These are phyloP conservation scores for Vanessa atalanta DNA, from an alignment of 1,140 invertebrate species.

Conservation along the genomic window DNA sequence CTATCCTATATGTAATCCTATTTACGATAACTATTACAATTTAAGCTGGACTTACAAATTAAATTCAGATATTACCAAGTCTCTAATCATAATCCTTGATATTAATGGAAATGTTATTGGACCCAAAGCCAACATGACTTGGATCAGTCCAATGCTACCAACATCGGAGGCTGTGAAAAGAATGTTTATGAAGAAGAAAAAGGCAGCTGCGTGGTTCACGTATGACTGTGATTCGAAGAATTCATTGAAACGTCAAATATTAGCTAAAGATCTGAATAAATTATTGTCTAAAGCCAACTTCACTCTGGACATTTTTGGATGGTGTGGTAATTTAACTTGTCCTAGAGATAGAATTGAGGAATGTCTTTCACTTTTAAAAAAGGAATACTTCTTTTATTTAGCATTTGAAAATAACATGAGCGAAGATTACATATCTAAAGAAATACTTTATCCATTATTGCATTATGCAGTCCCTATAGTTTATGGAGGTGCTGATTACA, in stretches of 20 bases:
- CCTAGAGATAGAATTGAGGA: constrained; percentile 52
- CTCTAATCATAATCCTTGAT: constrained; percentile 49
- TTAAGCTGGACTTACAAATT: constrained; percentile 62
- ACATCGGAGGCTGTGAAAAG: constrained; percentile 44
- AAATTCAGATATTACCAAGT: constrained; percentile 54
- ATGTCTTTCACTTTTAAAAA: constrained; percentile 51
- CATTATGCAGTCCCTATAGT: constrained; percentile 63
- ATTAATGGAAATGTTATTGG: constrained; percentile 50
- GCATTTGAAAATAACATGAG: constrained; percentile 60
- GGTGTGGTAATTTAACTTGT: constrained; percentile 54
- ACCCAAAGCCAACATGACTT: constrained; percentile 59
- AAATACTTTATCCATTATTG: constrained; percentile 52
- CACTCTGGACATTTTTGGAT: constrained; percentile 58
- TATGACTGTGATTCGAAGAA: constrained; percentile 49
- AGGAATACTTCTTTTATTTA: constrained; percentile 66
- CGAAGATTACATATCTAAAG: constrained; percentile 63
- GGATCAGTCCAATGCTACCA: constrained; percentile 47
- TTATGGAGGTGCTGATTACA: constrained; percentile 62
- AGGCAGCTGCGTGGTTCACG: constrained; percentile 63
- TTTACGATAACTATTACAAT: constrained; percentile 58
- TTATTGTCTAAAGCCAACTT: constrained; percentile 47
- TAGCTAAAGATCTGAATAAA: constrained; percentile 39
- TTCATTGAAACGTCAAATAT: not conserved
- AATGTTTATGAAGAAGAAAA: constrained; percentile 50
- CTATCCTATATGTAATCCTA: constrained; percentile 49